These are phyloP conservation scores for Adoxophyes honmai DNA, from an alignment of 1,140 invertebrate species.

Conservation along the genomic window DNA sequence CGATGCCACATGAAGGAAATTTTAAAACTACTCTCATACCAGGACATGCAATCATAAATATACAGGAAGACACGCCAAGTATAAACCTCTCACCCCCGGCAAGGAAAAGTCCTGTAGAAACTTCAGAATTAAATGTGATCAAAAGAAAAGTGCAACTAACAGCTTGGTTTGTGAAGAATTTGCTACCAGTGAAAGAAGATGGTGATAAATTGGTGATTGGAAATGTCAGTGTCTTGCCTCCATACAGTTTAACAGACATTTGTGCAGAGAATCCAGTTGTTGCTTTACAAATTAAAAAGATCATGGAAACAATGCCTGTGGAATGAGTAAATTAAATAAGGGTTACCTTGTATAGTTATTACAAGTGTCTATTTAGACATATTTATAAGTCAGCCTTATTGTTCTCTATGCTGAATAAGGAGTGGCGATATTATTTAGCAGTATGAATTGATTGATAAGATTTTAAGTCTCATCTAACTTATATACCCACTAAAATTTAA, in stretches of 20 bases:
- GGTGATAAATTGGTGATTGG: constrained; percentile 51
- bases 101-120: constrained; percentile 16
- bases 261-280: constrained; percentile 58
- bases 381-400: no score
- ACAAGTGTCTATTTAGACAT: neutral
- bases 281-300: constrained; percentile 50
- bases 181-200: constrained; percentile 44
- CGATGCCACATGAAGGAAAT: constrained; percentile 29
- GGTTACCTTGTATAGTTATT: neutral
- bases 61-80: constrained; percentile 25
- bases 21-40: constrained; percentile 47
- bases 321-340: constrained; percentile 24
- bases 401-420: no score
- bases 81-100: constrained; percentile 25
- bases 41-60: constrained; percentile 53
- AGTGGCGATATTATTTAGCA: no score
- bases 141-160: constrained; percentile 43
- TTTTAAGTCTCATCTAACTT: no score
- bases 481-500: no score
- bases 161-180: constrained; percentile 54
- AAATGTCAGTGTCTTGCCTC: constrained; percentile 49
- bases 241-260: constrained; percentile 46
- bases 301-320: constrained; percentile 53
- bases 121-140: constrained; percentile 20
- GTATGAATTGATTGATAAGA: no score